Evolutionary conservation across 2,113 vertebrate genomes (phyloP), one percentile per base, ranked within the genome.

Genomic region (Dipodomys ordii): DNA sequence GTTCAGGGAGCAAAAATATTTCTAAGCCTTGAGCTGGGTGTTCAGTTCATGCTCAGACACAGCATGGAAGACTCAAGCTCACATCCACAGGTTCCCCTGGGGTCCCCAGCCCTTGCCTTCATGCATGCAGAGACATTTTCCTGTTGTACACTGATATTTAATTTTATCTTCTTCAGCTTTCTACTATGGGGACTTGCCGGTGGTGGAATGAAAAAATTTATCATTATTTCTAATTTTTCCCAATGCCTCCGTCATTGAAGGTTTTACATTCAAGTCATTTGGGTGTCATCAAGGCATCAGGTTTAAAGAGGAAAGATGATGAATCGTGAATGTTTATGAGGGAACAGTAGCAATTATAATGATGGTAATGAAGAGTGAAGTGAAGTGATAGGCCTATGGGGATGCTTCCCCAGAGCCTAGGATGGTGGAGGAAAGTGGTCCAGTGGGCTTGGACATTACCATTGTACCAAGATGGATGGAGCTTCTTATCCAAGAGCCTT

Each of bases 301-400:
- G 32, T 92, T 95, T 94, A 96, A 95, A 88, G 73, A 95, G 90
- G 86, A 96, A 92, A 95, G 91, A 97, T 95, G 94, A 97, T 94
- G 94, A 79, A 90, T 96, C 0, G 2, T 96, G 95, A 95, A 94
- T 97, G 97, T 96, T 97, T 98, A 96, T 93, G 91, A 93, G 93
- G 89, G 72, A 60, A 95, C 1, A 13, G 72, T 72, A 78, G 88
- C 93, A 94, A 96, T 97, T 96, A 97, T 84, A 49, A 85, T 62
- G 78, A 96, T 93, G 91, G 89, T 95, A 94, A 97, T 96, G 95
- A 96, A 95, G 95, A 96, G 86, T 90, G 91, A 83, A 84, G 83
- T 85, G 57, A 79, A 25, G 67, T 82, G 76, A 89, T 46, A 30
- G 67, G 57, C 78, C 92, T 76, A 4, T 30, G 35, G 94, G 93